These are phyloP conservation scores for Pseudococcus longispinus DNA, from an alignment of 2,888 invertebrate genomes.

Conservation along the genomic window DNA sequence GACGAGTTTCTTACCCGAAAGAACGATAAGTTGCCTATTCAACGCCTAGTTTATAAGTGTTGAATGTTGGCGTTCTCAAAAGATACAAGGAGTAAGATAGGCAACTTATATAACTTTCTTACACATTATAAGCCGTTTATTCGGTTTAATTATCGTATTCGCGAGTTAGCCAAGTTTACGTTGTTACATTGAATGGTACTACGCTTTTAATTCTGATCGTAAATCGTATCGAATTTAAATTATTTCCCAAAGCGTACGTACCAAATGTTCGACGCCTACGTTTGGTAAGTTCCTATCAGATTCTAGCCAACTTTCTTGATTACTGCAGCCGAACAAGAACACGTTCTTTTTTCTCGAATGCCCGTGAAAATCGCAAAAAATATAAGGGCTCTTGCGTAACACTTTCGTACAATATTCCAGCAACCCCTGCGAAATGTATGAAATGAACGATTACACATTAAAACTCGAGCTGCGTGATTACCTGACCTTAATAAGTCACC, in stretches of 20 bases:
- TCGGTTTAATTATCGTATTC: neutral
- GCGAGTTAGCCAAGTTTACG: neutral
- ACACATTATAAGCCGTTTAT: neutral
- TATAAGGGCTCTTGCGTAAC: constrained; percentile 69
- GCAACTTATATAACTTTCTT: constrained; percentile 18
- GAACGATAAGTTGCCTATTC: constrained; percentile 20
- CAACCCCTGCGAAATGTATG: constrained; percentile 65
- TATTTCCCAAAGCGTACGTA: neutral
- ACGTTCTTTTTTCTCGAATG: constrained; percentile 86
- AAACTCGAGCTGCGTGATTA: neutral
- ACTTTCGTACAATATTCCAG: constrained; percentile 71
- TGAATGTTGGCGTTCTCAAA: neutral
- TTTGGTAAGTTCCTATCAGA: constrained; percentile 50
- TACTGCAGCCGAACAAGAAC: constrained; percentile 83
- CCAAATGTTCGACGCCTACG: constrained; percentile 54
- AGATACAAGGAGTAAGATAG: constrained; percentile 1
- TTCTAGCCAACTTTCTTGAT: constrained; percentile 70
- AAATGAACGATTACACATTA: neutral
- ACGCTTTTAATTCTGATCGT: neutral
- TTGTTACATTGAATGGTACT: neutral
- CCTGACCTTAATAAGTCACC: constrained; percentile 10
- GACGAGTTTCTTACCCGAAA: neutral
- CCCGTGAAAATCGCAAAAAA: constrained; percentile 81
- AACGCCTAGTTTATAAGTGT: neutral
- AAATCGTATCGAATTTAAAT: neutral